Evolutionary conservation across 2,888 invertebrate species (phyloP).

Genomic region (Parnassius apollo): DNA sequence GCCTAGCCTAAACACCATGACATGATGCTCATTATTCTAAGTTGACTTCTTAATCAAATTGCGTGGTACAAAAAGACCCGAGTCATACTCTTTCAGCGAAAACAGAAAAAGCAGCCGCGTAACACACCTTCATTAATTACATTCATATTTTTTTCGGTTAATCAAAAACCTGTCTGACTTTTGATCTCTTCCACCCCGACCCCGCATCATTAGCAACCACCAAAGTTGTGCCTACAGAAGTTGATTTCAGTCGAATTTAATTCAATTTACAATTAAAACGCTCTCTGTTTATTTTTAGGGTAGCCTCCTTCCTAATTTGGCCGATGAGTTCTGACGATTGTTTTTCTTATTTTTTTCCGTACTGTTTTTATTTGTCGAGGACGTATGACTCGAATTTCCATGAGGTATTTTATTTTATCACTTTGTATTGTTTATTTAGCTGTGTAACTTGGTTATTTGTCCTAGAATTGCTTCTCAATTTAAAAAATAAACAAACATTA

Average conservation of each 20-base stretch:
- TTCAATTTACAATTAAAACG: conserved; percentile 76
- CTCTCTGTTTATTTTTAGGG: conserved; percentile 66
- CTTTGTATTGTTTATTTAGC: conserved; percentile 18
- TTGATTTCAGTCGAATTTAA: conserved; percentile 70
- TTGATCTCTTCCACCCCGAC: conserved; percentile 43
- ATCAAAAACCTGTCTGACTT: conserved; percentile 65
- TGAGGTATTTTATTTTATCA: conserved; percentile 26
- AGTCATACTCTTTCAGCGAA: conserved; percentile 44
- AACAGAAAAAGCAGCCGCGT: conserved; percentile 38
- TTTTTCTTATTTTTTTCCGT: conserved; percentile 24
- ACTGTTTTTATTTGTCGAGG: conserved; percentile 26
- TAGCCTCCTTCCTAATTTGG: conserved; percentile 57
- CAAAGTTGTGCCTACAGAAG: conserved; percentile 54
- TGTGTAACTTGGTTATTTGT: conserved; percentile 21
- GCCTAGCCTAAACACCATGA: conserved; percentile 12
- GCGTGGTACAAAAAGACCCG: conserved; percentile 39
- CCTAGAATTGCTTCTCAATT: conserved; percentile 4
- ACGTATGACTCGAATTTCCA: conserved; percentile 28
- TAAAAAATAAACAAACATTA: not conserved
- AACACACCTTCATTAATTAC: conserved; percentile 64
- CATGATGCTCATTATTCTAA: conserved; percentile 26
- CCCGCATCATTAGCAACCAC: conserved; percentile 60
- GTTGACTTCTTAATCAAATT: conserved; percentile 40
- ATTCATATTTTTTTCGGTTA: conserved; percentile 57
- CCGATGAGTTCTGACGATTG: conserved; percentile 38